Conservation (phyloP, 2,113 vertebrate species). For the Paradisaea rubra region DNA sequence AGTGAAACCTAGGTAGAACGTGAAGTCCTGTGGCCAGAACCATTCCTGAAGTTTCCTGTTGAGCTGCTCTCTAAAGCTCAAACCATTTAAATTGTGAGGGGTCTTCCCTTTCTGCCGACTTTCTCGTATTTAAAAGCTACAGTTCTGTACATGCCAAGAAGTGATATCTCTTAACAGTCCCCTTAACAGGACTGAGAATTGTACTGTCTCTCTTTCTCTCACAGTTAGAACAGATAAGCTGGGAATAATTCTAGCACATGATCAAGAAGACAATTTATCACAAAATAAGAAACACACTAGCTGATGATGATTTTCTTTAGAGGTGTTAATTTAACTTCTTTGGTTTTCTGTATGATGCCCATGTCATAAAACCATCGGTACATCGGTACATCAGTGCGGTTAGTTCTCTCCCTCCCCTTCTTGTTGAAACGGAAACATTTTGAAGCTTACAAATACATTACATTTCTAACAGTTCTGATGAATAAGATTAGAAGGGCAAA, state of each 20-base stretch:
- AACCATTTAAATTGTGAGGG: neutral
- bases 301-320: neutral
- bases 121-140: neutral
- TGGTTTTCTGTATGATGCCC: neutral
- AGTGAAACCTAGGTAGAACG: neutral
- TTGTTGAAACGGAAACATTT: neutral
- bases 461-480: neutral
- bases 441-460: neutral
- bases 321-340: neutral
- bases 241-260: neutral
- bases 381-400: fast-evolving
- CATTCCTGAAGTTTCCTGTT: neutral
- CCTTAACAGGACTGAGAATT: neutral
- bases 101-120: neutral
- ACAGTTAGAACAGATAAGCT: neutral
- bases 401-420: neutral
- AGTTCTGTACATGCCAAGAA: neutral
- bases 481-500: neutral
- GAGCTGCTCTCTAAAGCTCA: neutral
- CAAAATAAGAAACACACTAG: neutral
- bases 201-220: neutral
- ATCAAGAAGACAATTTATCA: neutral
- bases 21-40: neutral
- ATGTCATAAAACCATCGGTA: neutral
- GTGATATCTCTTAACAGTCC: neutral